These are phyloP conservation scores for Cydia pomonella DNA, from an alignment of 1,140 invertebrate genomes.

Conservation along the genomic window DNA sequence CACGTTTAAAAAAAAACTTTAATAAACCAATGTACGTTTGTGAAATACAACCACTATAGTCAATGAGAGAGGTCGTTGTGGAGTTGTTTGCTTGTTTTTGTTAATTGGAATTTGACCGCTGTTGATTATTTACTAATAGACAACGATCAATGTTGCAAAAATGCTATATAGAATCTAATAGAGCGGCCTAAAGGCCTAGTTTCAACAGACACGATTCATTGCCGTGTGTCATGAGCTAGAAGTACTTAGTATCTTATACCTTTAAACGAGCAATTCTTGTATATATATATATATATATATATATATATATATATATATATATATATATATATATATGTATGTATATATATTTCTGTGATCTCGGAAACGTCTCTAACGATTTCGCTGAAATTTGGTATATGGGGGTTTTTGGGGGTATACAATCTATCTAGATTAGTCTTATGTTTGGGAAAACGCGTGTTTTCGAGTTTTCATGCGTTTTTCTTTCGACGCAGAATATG, in stretches of 20 bases:
- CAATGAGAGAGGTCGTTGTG: not conserved
- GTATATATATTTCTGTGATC: too few relatives aligned
- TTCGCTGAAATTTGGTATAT: too few relatives aligned
- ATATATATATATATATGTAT: too few relatives aligned
- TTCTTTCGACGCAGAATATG: too few relatives aligned
- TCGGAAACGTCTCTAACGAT: too few relatives aligned
- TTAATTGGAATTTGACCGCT: conserved; percentile 33
- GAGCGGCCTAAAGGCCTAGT: not conserved
- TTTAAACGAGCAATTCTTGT: too few relatives aligned
- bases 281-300: too few relatives aligned
- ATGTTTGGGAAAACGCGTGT: too few relatives aligned
- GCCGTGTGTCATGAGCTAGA: not conserved
- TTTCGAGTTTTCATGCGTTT: too few relatives aligned
- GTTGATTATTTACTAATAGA: conserved; percentile 25
- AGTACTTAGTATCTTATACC: conserved; percentile 35
- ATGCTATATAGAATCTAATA: not conserved
- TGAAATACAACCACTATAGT: conserved; percentile 7
- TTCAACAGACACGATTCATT: not conserved
- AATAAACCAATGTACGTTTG: not conserved
- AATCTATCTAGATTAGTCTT: too few relatives aligned
- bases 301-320: too few relatives aligned
- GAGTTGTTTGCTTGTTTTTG: conserved; percentile 33
- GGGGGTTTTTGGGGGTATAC: too few relatives aligned
- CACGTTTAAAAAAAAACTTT: not conserved
- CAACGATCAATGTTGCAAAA: not conserved